Base-by-base conservation (phyloP, 2,888 invertebrate species). In the Epirrhoe tristata region DNA sequence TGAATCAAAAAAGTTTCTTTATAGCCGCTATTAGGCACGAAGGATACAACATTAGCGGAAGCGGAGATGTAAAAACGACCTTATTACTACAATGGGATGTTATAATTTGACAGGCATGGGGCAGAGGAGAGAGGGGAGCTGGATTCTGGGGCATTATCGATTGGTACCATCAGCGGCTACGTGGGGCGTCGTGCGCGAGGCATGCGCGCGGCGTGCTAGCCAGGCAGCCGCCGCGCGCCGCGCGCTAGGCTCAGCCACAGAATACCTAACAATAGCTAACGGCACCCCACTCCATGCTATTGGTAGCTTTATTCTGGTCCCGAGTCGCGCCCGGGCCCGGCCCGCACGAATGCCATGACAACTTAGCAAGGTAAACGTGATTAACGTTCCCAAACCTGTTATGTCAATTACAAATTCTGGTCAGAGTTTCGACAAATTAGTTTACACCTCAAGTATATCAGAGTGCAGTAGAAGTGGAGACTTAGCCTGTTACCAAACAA, bases 141-240 rank as follows among this genome's bases (percentile, higher is more conserved):
- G 84, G 88, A 89, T 88, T 87, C 86, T 89, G 90, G 90, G 88
- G 84, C 83, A 81, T 84, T 91, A 92, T 93, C 90, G 93, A 93
- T 93, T 90, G 82, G 83, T 83, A 87, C 90, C 90, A 89, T 86
- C 90, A 90, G 86, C 86, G 84, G 82, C 81, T 79, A 83, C 81
- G 82, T 80, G 81, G 82, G 84, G 83, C 81, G 81, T 75, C 80
- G 77, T 82, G 88, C 88, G 88, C 89, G 88, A 86, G 86, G 79
- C 85, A 68, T 68, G 68, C 68, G 68, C 67, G 67, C 64, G 69
- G 65, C 71, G 51, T 66, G 65, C 66, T 70, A 66, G 67, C 69
- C 60, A 52, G 67, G 68, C 60, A 52, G 55, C 66, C 58, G 46
- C 52, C 63, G 56, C 16, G 24, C 36, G 43, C 60, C 58, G 62